These are phyloP conservation scores for Menura novaehollandiae DNA, from an alignment of 2,113 vertebrate species.

Conservation along the genomic window DNA sequence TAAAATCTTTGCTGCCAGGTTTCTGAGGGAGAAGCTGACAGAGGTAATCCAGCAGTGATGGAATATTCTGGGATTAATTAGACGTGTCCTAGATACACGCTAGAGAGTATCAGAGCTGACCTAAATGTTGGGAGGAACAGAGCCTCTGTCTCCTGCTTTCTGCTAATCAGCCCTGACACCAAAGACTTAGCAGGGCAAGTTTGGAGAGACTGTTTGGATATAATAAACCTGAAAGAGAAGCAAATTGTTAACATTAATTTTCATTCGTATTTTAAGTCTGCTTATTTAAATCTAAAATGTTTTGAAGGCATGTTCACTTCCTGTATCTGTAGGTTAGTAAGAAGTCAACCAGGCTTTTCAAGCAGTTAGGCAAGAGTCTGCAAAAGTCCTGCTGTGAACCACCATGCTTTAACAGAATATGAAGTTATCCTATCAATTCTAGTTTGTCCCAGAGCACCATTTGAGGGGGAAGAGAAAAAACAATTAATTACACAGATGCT, in stretches of 20 bases:
- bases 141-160: background rate
- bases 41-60: background rate
- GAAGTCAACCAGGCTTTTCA: background rate
- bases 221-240: background rate
- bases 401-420: background rate
- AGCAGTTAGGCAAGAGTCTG: background rate
- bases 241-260: background rate
- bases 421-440: background rate
- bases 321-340: background rate
- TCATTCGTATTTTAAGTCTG: background rate
- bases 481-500: background rate
- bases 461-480: background rate
- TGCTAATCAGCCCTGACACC: conserved; percentile 3
- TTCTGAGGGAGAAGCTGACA: background rate
- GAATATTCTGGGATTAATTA: conserved; percentile 29
- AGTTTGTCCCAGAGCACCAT: background rate
- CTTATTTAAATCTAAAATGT: background rate
- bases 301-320: background rate
- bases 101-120: background rate
- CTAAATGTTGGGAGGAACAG: background rate
- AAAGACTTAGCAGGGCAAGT: background rate
- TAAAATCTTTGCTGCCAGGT: background rate
- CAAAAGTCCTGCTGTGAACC: background rate
- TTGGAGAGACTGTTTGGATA: background rate
- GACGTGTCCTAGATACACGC: background rate